phyloP scores from a whole-genome alignment of 2,797 vertebrate species.

The Melanotaenia pygmaea region DNA sequence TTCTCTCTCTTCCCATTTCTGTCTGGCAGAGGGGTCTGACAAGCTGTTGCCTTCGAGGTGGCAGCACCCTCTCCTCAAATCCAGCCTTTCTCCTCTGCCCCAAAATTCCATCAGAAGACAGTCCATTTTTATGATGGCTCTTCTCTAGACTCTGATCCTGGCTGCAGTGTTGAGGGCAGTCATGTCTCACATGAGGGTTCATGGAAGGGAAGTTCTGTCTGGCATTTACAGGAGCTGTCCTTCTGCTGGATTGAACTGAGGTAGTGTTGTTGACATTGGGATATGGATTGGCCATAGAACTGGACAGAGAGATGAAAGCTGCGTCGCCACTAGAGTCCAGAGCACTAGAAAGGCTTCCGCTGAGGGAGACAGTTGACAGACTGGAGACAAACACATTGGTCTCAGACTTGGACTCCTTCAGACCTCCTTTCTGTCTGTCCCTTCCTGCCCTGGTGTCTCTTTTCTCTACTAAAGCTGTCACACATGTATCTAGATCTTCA shows the following conservation, averaged over 20 bases:
- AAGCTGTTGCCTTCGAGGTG: constrained; percentile 80
- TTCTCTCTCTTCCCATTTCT: constrained; percentile 69
- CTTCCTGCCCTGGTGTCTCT: constrained; percentile 53
- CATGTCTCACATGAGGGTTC: constrained; percentile 71
- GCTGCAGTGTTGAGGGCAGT: constrained; percentile 52
- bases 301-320: constrained; percentile 77
- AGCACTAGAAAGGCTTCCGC: constrained; percentile 80
- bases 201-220: constrained; percentile 73
- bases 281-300: constrained; percentile 54
- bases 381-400: constrained; percentile 83
- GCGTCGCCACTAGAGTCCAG: constrained; percentile 69
- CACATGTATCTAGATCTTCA: constrained; percentile 68
- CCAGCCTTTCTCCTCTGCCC: constrained; percentile 75
- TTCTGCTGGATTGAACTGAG: constrained; percentile 86
- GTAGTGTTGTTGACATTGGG: constrained; percentile 85
- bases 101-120: constrained; percentile 61
- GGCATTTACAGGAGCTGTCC: constrained; percentile 67
- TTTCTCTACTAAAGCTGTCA: constrained; percentile 52
- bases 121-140: constrained; percentile 63
- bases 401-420: constrained; percentile 81
- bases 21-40: constrained; percentile 81
- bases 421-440: constrained; percentile 62
- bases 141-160: constrained; percentile 65
- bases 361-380: constrained; percentile 80
- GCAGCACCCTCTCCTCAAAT: constrained; percentile 77